A percentile compares a stretch with the other conserved stretches of the same genome.
Conservation (phyloP, 2,797 vertebrate genomes). For the Silurus lanzhouensis region DNA sequence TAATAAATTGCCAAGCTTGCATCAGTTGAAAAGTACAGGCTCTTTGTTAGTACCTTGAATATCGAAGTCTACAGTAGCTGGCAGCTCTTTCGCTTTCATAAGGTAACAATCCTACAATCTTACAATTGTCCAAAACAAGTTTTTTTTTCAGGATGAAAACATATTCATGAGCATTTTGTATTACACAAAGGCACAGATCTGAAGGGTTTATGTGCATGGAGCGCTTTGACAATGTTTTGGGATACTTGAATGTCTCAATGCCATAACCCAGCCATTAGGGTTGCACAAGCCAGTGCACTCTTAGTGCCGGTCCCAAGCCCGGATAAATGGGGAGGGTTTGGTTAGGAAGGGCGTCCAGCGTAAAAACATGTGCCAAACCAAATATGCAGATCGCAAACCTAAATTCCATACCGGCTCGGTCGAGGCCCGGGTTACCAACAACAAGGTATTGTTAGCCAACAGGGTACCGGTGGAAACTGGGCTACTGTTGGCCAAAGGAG, state of each 20-base stretch:
- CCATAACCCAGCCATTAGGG: too few species aligned
- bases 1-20: background rate
- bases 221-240: background rate
- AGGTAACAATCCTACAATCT: background rate
- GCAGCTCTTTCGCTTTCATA: background rate
- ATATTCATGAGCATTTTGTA: background rate
- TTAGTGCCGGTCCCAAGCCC: too few species aligned
- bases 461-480: too few species aligned
- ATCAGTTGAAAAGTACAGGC: background rate
- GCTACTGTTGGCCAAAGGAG: too few species aligned
- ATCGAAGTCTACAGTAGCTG: background rate
- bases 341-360: too few species aligned
- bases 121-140: background rate
- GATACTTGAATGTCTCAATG: background rate
- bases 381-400: too few species aligned
- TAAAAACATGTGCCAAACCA: too few species aligned
- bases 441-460: too few species aligned
- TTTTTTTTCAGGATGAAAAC: background rate
- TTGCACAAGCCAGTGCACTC: too few species aligned
- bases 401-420: too few species aligned
- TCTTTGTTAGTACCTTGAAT: background rate
- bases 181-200: background rate
- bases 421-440: too few species aligned
- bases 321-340: too few species aligned
- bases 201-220: background rate